A percentile compares a stretch with the other conserved stretches of the same genome.
Conservation (phyloP, 2,113 vertebrate genomes). For the Chlamydotis undulata region DNA sequence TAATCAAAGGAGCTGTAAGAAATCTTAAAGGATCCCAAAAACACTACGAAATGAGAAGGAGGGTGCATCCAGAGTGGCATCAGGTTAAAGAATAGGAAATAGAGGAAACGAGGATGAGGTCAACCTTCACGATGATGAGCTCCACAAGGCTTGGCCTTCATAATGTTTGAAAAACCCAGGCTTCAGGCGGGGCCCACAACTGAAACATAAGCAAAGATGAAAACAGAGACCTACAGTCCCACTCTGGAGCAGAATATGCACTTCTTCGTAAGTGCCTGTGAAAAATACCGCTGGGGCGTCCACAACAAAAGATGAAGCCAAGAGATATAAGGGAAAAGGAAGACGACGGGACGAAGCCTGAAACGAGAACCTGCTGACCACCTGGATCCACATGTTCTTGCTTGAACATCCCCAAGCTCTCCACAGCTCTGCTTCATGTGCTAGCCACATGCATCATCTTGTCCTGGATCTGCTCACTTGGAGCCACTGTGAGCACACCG, state of each 20-base stretch:
- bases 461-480: not conserved
- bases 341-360: not conserved
- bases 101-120: not conserved
- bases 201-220: fast-evolving
- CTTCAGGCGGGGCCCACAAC: not conserved
- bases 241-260: fast-evolving
- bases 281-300: not conserved
- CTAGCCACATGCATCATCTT: not conserved
- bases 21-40: not conserved
- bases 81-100: not conserved
- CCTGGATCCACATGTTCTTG: not conserved
- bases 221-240: not conserved
- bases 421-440: not conserved
- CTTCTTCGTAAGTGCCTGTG: too few species aligned
- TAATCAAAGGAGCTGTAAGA: not conserved
- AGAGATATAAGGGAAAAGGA: not conserved
- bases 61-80: not conserved
- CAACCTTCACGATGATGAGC: not conserved
- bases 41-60: not conserved
- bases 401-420: fast-evolving
- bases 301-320: too few species aligned
- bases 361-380: not conserved
- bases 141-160: not conserved
- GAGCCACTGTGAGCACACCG: fast-evolving
- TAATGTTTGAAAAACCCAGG: not conserved